A percentile compares a stretch with the other conserved stretches of the same genome.
These are phyloP conservation scores for Petrocephalus sullivani DNA, from an alignment of 2,797 vertebrate species.

Conservation along the genomic window DNA sequence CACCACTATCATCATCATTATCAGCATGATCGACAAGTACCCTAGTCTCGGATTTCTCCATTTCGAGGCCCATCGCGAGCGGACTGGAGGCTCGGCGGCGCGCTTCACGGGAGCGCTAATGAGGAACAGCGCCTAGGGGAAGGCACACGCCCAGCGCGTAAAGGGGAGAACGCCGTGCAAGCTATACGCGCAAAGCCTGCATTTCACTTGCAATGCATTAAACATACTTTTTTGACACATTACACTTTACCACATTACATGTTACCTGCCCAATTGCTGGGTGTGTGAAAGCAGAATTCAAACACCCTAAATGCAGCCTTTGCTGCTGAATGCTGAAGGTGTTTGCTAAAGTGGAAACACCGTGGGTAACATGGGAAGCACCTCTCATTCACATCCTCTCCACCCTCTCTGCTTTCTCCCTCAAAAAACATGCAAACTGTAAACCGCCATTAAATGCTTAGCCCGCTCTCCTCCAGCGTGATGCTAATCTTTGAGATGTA, in stretches of 20 bases:
- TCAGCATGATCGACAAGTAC: neutral
- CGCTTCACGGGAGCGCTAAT: neutral
- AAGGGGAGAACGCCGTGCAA: neutral
- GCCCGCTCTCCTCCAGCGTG: neutral
- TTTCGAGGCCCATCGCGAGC: conserved; percentile 76
- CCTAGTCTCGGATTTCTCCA: conserved; percentile 55
- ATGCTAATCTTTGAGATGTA: neutral
- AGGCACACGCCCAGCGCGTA: conserved; percentile 50
- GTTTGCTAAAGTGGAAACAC: neutral
- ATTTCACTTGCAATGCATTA: neutral
- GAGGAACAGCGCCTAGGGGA: conserved; percentile 33
- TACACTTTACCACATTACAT: neutral
- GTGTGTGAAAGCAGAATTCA: neutral
- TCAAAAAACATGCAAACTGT: neutral
- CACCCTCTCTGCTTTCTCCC: neutral
- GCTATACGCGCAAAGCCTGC: neutral
- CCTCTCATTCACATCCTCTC: neutral
- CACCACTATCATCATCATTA: conserved; percentile 17
- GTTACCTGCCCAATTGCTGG: neutral
- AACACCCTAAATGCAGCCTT: neutral
- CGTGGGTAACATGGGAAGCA: neutral
- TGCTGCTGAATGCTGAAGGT: neutral
- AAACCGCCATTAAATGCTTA: neutral
- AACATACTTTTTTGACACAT: neutral
- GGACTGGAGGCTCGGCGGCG: conserved; percentile 17